Evolutionary conservation across 1,140 invertebrate genomes (phyloP), one percentile per base, ranked within the genome.

Genomic region (Monomorium pharaonis): DNA sequence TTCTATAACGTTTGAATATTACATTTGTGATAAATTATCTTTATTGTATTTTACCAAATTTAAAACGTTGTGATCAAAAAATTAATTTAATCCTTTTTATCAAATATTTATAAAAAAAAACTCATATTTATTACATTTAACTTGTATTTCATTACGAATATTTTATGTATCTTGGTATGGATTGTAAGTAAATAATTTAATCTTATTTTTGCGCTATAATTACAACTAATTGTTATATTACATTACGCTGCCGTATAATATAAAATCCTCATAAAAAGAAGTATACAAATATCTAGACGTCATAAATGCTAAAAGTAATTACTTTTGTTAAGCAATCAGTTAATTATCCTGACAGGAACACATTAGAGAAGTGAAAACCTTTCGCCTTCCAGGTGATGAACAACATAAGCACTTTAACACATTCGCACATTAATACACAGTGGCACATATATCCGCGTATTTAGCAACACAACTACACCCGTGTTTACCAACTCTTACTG

Each of bases 351-450:
- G 18, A n/a, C 24, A 54, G 70, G 7, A 44, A 56, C 47, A 51
- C 16, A 54, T 69, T 16, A 70, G 33, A 72, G 51, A 54, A 30
- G 54, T n/a, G 4, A 42, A 56, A 72, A 83, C 65, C 67, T 72
- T 58, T 44, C 33, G 51, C 27, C 30, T 70, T 44, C 67, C 67
- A 24, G 37, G 5, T 24, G 67, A 21, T 27, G 77, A 69, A 69
- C 47, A 47, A 49, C 72, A 58, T 9, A 21, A 56, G 14, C 67
- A 60, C 78, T 58, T 83, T 72, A 72, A 44, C 78, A 72, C 37
- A 56, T 49, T 80, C 62, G 62, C 62, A n/a, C 67, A 37, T 83
- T 51, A 58, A 42, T 70, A 24, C 65, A 72, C 56, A 27, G 24
- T 30, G 65, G 33, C 65, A 51, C 49, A 44, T 14, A 27, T n/a